Evolutionary conservation across 2,888 invertebrate genomes (phyloP).

Genomic region (Tenthredo scrophulariae): DNA sequence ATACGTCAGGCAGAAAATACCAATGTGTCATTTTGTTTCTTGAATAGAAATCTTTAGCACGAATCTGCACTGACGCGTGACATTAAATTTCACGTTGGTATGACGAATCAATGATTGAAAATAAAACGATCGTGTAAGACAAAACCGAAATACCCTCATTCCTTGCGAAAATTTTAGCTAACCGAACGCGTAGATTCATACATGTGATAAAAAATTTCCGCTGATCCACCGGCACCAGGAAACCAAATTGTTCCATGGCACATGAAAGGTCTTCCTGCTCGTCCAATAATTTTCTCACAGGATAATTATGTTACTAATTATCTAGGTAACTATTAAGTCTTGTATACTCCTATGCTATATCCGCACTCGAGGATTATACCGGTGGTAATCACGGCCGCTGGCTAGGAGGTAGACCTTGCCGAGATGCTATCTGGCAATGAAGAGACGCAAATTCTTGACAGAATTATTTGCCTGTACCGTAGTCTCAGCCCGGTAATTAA

Average conservation of each 20-base stretch:
- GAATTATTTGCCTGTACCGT: conserved; percentile 34
- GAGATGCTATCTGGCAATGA: background rate
- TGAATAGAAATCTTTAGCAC: conserved; percentile 34
- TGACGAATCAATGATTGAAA: background rate
- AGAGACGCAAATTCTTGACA: conserved; percentile 18
- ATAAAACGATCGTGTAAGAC: background rate
- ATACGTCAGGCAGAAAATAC: background rate
- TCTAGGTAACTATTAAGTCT: conserved; percentile 34
- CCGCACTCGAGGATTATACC: conserved; percentile 3
- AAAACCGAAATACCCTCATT: background rate
- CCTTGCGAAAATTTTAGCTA: background rate
- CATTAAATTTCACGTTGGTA: background rate
- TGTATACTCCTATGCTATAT: background rate
- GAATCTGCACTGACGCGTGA: conserved; percentile 29
- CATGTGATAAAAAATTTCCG: background rate
- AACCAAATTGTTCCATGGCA: background rate
- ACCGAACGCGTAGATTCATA: background rate
- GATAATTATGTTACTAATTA: conserved; percentile 34
- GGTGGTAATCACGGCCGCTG: conserved; percentile 30
- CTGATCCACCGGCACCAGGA: background rate
- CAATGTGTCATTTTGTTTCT: conserved; percentile 26
- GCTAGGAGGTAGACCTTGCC: background rate
- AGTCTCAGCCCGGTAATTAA: background rate
- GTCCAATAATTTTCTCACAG: conserved; percentile 15
- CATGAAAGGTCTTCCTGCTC: background rate